Conservation (phyloP, 2,797 vertebrate genomes). For the Simalia tracyae region DNA sequence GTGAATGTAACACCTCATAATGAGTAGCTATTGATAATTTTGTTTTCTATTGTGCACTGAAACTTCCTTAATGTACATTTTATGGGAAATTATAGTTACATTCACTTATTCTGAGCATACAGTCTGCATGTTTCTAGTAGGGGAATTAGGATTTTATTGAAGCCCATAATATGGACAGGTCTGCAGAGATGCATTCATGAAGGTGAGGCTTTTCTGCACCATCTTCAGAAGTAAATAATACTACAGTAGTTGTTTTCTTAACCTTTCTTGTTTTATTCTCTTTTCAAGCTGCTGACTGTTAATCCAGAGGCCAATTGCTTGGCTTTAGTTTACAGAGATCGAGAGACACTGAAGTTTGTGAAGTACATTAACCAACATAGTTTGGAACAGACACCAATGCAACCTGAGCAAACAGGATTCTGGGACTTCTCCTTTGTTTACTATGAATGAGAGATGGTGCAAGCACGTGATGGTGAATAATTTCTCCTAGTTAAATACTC, state of each 20-base stretch:
- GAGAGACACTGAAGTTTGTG: conserved; percentile 93
- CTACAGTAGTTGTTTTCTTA: neutral
- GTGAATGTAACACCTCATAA: neutral
- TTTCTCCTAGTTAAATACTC: neutral
- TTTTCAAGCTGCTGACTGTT: conserved; percentile 86
- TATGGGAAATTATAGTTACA: neutral
- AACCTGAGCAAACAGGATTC: conserved; percentile 71
- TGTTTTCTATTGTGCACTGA: neutral
- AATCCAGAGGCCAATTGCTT: conserved; percentile 92
- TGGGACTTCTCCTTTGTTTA: conserved; percentile 94
- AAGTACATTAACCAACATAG: conserved; percentile 91
- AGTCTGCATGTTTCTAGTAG: neutral
- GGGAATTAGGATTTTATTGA: neutral
- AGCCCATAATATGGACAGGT: neutral
- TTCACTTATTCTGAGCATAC: neutral
- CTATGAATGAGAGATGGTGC: conserved; percentile 81
- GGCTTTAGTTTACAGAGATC: conserved; percentile 93
- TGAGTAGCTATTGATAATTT: neutral
- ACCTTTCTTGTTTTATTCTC: conserved; percentile 2
- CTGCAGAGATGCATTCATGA: neutral
- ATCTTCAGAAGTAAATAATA: neutral
- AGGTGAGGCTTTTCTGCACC: neutral
- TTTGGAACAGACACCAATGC: conserved; percentile 60
- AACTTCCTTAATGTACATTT: neutral
- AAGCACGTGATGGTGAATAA: too few species aligned